Evolutionary conservation across 2,113 vertebrate species (phyloP), one percentile per base, ranked within the genome.

Genomic region (Hydropotes inermis): DNA sequence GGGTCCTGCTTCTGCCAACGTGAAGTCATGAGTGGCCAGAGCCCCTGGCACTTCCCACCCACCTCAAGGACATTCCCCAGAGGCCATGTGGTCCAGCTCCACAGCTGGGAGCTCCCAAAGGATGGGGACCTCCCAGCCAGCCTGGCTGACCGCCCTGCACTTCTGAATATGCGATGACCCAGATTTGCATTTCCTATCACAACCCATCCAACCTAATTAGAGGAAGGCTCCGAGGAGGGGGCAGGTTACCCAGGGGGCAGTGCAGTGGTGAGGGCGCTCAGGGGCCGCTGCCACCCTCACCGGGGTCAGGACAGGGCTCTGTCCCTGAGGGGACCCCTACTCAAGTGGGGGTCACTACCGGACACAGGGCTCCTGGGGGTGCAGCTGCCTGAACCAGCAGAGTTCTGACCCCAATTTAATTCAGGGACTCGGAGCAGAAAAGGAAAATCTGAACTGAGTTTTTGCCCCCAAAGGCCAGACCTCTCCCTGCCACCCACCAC

Each of bases 131-230:
- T 28, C 98, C 98, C 89, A 98, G 99, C 98, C 98, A 98, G 99
- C 99, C 99, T 98, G 58, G 91, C 97, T 92, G 98, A 98, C 98
- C 99, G 99, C 99, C 99, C 99, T 99, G 99, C 99, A 99, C 98
- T 99, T 99, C 99, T 99, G 98, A 99, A 99, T 99, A 99, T 99
- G 99, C 99, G 98, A 99, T 99, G 99, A 99, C 99, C 99, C 99
- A 99, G 98, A 99, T 99, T 99, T 99, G 99, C 99, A 99, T 99
- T 99, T 97, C 96, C 98, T 98, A 99, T 98, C 99, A 99, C 98
- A 99, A 98, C 98, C 99, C 98, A 99, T 99, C 99, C 98, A 97
- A 95, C 98, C 98, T 99, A 99, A 99, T 99, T 99, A 99, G 99
- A 98, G 95, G 97, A 98, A 98, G 76, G 97, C 98, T 95, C 98